A percentile compares a stretch with the other conserved stretches of the same genome.
These are phyloP conservation scores for Apolygus lucorum DNA, from an alignment of 1,140 invertebrate genomes.

Conservation along the genomic window DNA sequence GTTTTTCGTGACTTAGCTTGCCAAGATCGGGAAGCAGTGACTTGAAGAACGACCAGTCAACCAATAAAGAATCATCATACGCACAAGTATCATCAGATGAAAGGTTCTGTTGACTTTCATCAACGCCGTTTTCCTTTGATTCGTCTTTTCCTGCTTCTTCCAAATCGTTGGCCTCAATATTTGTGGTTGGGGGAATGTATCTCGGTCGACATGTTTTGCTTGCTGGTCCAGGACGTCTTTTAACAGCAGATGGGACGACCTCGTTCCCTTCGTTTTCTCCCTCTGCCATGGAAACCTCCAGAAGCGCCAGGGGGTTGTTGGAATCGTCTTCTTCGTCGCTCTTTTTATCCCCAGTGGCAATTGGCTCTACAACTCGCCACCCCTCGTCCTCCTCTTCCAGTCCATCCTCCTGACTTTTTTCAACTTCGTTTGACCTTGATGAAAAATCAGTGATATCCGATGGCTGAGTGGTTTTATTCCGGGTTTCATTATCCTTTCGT, in stretches of 20 bases:
- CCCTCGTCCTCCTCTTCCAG: neutral
- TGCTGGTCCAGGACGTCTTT: neutral
- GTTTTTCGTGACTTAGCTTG: neutral
- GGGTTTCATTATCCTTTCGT: neutral
- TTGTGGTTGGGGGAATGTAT: neutral
- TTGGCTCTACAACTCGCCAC: neutral
- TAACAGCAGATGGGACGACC: neutral
- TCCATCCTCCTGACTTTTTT: too few species aligned
- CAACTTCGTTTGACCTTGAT: too few species aligned
- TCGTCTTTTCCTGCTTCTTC: neutral
- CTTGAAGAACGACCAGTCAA: slow-evolving; percentile 2
- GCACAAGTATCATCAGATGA: neutral
- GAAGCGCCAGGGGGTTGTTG: neutral
- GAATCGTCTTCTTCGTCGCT: neutral
- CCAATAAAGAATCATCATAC: neutral
- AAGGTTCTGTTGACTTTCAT: neutral
- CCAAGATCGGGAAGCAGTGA: neutral
- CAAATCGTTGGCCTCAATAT: neutral
- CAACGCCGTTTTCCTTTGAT: neutral
- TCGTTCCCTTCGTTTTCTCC: neutral
- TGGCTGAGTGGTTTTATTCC: too few species aligned
- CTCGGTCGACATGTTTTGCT: slow-evolving; percentile 1
- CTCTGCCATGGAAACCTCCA: neutral
- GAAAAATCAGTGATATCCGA: too few species aligned
- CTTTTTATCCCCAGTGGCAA: neutral